Percentiles rank a stretch among this genome's conserved stretches.
These are phyloP conservation scores for Copsychus sechellarum DNA, from an alignment of 2,113 vertebrate genomes.

Conservation along the genomic window DNA sequence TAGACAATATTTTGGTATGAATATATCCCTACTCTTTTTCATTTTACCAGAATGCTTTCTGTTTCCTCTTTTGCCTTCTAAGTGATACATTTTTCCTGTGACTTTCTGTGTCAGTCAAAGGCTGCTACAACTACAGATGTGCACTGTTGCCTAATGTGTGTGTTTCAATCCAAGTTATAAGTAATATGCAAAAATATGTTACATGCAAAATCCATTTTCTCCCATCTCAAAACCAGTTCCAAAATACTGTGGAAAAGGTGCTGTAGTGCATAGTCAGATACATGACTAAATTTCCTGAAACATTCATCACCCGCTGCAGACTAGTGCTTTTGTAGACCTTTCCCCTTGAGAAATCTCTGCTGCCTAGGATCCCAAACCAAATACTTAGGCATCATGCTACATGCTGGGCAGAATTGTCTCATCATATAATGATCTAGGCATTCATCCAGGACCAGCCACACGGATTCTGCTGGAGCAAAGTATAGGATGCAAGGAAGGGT, in stretches of 20 bases:
- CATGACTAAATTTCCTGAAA: background rate
- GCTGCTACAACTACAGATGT: background rate
- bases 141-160: background rate
- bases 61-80: background rate
- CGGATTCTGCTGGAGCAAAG: background rate
- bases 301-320: background rate
- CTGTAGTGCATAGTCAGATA: background rate
- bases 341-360: background rate
- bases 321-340: background rate
- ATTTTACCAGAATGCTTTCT: background rate
- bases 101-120: background rate
- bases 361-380: background rate
- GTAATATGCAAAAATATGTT: background rate
- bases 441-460: background rate
- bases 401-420: background rate
- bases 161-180: background rate
- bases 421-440: background rate
- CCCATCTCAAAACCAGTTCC: background rate
- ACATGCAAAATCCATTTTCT: background rate
- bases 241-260: background rate
- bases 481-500: background rate
- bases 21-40: background rate
- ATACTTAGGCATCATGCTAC: background rate
- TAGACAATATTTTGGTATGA: background rate
- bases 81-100: background rate